Evolutionary conservation across 2,113 vertebrate genomes (phyloP), one percentile per base, ranked within the genome.

Genomic region (Gobius niger): DNA sequence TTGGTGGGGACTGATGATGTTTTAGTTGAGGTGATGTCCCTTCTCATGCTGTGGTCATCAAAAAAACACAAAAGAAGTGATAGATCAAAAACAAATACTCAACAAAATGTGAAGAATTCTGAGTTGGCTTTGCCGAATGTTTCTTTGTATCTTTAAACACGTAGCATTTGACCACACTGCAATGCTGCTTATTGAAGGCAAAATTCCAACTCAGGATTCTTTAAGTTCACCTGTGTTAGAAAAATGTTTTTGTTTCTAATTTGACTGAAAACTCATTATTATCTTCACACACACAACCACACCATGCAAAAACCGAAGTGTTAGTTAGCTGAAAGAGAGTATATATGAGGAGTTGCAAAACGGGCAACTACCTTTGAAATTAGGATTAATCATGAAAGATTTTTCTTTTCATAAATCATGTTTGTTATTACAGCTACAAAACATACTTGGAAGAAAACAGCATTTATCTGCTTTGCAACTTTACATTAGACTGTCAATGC

Each of bases 21-120:
- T 85, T 67, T 82, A 82, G 82, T 78, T 34, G 73, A 70, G 70
- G 71, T 87, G 80, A 75, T 34, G 61, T 77, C 44, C 15, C 63
- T 56, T 87, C 81, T 75, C 89, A 91, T 91, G 91, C 88, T 67
- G 83, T 82, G 84, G 78, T 84, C 75, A 49, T 73, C 72, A 84
- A 79, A 83, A 84, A 34, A 73, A 73, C 67, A 74, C 54, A 82
- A 50, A 56, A 59, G 59, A 70, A 59, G 68, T 65, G 74, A 72
- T 68, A 77, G 69, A n/a, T 68, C 74, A 70, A 62, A 13, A 14
- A 49, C 7, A 81, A 78, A 4, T 59, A 44, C 47, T 56, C 70
- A 64, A 67, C 7, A 70, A 75, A 67, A 60, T 7, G 4, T 10
- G 46, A 72, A 87, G 85, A 49, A 49, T 84, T 84, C 88, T 85